phyloP scores from a whole-genome alignment of 1,140 invertebrate species.

The Drosophila grimshawi region DNA sequence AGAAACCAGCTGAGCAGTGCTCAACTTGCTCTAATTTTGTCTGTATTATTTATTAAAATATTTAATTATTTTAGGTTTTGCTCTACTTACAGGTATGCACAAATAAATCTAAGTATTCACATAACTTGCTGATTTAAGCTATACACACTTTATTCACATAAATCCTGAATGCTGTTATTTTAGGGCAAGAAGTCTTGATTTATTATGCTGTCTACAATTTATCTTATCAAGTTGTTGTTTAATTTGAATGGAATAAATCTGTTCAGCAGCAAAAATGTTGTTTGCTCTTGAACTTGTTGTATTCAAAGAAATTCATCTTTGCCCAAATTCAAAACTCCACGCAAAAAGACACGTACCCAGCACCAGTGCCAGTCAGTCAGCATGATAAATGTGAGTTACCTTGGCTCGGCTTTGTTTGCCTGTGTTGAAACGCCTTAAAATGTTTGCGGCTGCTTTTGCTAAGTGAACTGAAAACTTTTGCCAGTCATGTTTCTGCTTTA shows the following conservation, averaged over 20 bases:
- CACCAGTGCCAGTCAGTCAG: conserved; percentile 16
- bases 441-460: conserved; percentile 44
- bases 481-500: conserved; percentile 28
- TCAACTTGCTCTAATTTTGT: too few relatives aligned
- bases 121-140: too few relatives aligned
- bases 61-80: too few relatives aligned
- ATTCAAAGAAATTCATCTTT: conserved; percentile 40
- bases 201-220: conserved; percentile 30
- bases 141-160: neutral
- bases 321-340: conserved; percentile 7
- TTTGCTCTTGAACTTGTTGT: conserved; percentile 38
- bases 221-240: conserved; percentile 41
- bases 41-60: too few relatives aligned
- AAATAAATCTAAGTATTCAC: too few relatives aligned
- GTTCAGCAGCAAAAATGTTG: conserved; percentile 10
- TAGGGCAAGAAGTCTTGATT: conserved; percentile 12
- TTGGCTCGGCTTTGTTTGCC: conserved; percentile 42
- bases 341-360: conserved; percentile 18
- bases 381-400: conserved; percentile 67
- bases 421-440: conserved; percentile 45
- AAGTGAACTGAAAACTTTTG: conserved; percentile 65
- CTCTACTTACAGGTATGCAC: too few relatives aligned
- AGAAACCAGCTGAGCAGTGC: too few relatives aligned
- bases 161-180: neutral
- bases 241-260: conserved; percentile 37